Evolutionary conservation across 2,113 vertebrate species (phyloP).

Genomic region (Malurus elegans): DNA sequence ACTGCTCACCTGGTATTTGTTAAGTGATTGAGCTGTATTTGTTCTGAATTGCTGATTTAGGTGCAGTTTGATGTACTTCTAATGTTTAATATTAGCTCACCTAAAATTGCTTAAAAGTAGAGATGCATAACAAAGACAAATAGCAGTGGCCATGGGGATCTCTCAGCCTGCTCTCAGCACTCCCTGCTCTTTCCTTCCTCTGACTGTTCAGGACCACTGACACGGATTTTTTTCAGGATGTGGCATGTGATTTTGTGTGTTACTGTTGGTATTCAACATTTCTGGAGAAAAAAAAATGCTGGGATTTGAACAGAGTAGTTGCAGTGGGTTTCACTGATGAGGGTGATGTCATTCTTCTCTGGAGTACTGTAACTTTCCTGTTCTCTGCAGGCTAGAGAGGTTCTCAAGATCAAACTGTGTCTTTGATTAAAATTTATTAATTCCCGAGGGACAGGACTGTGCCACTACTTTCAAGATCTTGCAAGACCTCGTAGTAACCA

Average conservation of each 20-base stretch:
- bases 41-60: background rate
- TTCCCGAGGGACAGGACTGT: background rate
- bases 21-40: background rate
- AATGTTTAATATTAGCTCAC: background rate
- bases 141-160: background rate
- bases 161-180: background rate
- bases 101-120: background rate
- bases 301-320: background rate
- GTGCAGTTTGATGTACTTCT: background rate
- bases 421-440: constrained; percentile 31
- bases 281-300: background rate
- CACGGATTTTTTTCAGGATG: background rate
- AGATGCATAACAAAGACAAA: background rate
- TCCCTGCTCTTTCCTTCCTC: background rate
- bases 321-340: background rate
- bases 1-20: background rate
- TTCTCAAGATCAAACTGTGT: constrained; percentile 8
- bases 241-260: background rate
- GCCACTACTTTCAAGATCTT: background rate
- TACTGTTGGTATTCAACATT: background rate
- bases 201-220: background rate
- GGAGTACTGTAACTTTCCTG: background rate
- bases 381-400: background rate
- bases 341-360: background rate
- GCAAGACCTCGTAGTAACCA: background rate